phyloP scores from a whole-genome alignment of 2,888 invertebrate species.

The Drosophila seclusa region DNA sequence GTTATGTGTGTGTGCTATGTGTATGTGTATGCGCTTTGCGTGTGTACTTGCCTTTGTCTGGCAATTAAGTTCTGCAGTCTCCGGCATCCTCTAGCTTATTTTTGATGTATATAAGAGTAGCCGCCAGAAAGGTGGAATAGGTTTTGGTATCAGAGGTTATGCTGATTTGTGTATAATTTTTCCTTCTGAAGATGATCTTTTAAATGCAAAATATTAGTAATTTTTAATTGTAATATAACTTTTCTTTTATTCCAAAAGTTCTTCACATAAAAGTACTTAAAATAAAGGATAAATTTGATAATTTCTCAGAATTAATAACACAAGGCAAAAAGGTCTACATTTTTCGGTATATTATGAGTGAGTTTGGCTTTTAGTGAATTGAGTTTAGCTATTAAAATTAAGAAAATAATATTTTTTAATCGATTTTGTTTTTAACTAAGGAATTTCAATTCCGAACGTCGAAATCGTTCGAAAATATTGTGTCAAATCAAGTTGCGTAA shows the following conservation, averaged over 20 bases:
- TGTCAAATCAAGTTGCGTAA: conserved; percentile 52
- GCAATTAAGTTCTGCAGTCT: conserved; percentile 40
- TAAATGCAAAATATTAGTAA: background rate
- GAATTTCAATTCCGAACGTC: background rate
- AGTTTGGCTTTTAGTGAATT: background rate
- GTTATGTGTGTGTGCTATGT: conserved; percentile 24
- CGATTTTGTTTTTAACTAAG: background rate
- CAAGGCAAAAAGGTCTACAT: rapidly evolving
- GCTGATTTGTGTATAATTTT: no score
- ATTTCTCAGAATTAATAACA: background rate
- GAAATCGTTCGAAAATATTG: background rate
- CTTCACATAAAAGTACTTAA: background rate
- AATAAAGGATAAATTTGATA: background rate
- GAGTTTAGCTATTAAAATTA: background rate
- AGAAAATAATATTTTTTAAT: background rate
- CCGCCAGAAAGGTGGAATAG: background rate
- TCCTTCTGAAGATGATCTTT: no score
- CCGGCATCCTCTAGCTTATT: conserved; percentile 1
- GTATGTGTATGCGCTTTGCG: background rate
- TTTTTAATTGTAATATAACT: background rate
- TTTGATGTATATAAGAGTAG: background rate
- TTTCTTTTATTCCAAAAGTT: background rate
- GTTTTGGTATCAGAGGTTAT: background rate
- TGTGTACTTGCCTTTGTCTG: conserved; percentile 29
- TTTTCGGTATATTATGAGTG: background rate